A percentile compares a stretch with the other conserved stretches of the same genome.
phyloP scores from a whole-genome alignment of 2,113 vertebrate genomes.

The Lasiurus borealis region DNA sequence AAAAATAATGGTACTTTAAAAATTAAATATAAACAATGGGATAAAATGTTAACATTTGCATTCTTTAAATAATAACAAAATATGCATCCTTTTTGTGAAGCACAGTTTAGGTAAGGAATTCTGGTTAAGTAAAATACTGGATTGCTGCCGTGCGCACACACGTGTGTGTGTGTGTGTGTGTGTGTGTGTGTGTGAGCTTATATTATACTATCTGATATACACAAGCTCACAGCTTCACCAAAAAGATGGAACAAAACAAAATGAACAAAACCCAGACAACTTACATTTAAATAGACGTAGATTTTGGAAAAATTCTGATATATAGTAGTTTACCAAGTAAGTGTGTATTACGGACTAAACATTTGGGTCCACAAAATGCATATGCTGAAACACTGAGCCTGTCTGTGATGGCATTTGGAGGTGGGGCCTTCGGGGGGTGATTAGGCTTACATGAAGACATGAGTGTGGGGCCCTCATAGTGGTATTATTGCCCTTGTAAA shows the following conservation, averaged over 20 bases:
- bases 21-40: slow-evolving; percentile 27
- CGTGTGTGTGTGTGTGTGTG: not conserved
- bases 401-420: not conserved
- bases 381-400: not conserved
- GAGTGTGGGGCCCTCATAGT: not conserved
- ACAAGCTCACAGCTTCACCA: not conserved
- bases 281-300: not conserved
- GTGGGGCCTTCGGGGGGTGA: not conserved
- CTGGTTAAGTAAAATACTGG: not conserved
- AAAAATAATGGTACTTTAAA: slow-evolving; percentile 35
- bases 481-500: not conserved
- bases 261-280: not conserved
- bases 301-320: not conserved
- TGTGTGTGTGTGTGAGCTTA: not conserved
- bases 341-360: not conserved
- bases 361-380: not conserved
- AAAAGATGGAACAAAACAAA: not conserved
- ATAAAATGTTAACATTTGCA: not conserved
- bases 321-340: not conserved
- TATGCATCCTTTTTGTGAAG: not conserved
- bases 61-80: slow-evolving; percentile 42
- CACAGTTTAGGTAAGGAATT: not conserved
- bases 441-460: not conserved
- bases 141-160: not conserved
- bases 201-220: not conserved